Evolutionary conservation across 2,888 invertebrate species (phyloP).

Genomic region (Diaprepes abbreviatus): DNA sequence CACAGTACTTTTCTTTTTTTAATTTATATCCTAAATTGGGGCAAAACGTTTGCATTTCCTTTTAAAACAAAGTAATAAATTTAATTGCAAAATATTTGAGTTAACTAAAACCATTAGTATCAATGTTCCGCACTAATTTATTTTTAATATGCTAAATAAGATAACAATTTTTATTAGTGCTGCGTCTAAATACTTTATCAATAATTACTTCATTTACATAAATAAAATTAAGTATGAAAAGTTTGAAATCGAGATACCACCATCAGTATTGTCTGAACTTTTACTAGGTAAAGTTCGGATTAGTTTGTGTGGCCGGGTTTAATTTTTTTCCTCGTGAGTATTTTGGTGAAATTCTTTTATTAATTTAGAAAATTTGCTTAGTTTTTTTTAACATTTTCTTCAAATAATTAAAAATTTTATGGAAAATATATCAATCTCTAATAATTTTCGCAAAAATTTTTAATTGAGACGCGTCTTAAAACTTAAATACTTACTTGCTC

Average conservation of each 20-base stretch:
- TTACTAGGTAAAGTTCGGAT: not conserved
- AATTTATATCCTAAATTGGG: no score
- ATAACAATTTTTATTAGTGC: not conserved
- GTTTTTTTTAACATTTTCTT: no score
- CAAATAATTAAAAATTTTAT: no score
- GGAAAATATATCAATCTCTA: no score
- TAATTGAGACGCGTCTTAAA: no score
- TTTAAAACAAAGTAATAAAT: no score
- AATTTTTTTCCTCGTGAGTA: not conserved
- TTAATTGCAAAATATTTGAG: not conserved
- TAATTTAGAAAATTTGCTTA: no score
- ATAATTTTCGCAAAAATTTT: no score
- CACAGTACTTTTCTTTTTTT: no score
- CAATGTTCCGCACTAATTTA: not conserved
- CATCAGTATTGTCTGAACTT: slow-evolving; percentile 10
- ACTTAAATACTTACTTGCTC: no score
- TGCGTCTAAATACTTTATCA: not conserved
- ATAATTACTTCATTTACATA: slow-evolving; percentile 15
- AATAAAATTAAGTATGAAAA: slow-evolving; percentile 7
- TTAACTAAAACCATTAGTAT: not conserved
- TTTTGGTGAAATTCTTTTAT: no score
- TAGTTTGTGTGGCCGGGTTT: not conserved
- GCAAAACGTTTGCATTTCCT: no score
- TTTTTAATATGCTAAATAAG: slow-evolving; percentile 8
- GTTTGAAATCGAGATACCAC: not conserved